A percentile compares a stretch with the other conserved stretches of the same genome.
Evolutionary conservation across 2,888 invertebrate species (phyloP).

Genomic region (Bombylius major): DNA sequence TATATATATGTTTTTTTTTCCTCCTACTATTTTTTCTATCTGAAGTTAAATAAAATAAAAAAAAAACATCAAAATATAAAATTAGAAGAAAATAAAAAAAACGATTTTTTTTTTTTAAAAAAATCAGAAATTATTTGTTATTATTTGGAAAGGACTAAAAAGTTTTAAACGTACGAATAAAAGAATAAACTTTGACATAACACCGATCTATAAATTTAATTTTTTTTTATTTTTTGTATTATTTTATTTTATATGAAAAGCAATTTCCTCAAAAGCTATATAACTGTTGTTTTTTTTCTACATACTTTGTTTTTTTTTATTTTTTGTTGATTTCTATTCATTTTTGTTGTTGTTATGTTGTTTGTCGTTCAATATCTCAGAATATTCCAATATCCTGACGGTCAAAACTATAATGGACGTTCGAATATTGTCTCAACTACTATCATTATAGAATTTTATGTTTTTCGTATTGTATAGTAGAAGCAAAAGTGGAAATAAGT

Average conservation of each 20-base stretch:
- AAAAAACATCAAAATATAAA: too few species aligned
- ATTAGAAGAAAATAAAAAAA: too few species aligned
- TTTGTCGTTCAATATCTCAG: background rate
- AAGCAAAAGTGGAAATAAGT: too few species aligned
- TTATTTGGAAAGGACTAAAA: too few species aligned
- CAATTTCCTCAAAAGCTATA: slow-evolving; percentile 4
- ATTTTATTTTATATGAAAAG: slow-evolving; percentile 3
- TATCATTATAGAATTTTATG: background rate
- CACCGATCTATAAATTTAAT: background rate
- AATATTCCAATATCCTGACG: background rate
- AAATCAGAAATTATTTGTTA: too few species aligned
- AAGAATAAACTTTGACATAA: background rate
- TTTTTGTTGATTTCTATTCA: background rate
- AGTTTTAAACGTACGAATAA: background rate
- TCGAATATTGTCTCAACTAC: slow-evolving; percentile 3
- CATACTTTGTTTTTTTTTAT: background rate
- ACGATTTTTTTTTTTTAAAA: too few species aligned
- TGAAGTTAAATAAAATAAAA: too few species aligned
- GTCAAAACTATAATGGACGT: background rate
- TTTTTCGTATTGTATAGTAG: too few species aligned
- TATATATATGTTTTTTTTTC: too few species aligned
- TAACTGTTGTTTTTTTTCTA: slow-evolving; percentile 3
- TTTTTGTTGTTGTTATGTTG: background rate
- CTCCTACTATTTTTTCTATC: too few species aligned
- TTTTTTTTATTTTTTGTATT: too few species aligned